phyloP scores from a whole-genome alignment of 2,113 vertebrate genomes.

The Dipodomys stephensi region DNA sequence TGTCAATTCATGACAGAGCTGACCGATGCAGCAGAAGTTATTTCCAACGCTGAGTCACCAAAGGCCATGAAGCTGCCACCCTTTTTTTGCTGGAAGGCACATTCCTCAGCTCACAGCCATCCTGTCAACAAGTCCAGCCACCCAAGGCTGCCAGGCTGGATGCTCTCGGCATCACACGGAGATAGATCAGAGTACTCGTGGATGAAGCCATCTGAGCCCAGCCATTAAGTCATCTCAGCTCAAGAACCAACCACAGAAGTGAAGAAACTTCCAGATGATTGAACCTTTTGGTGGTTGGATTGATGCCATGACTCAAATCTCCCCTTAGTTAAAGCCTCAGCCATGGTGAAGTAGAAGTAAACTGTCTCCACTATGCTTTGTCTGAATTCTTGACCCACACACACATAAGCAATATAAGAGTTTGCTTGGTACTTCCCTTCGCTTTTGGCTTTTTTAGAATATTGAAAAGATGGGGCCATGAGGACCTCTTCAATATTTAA shows the following conservation, averaged over 20 bases:
- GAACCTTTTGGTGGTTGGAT: background rate
- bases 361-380: background rate
- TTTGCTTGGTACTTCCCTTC: background rate
- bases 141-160: background rate
- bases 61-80: background rate
- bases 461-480: background rate
- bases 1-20: background rate
- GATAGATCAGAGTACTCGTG: background rate
- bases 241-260: background rate
- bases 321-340: background rate
- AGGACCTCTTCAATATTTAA: slow-evolving; percentile 44
- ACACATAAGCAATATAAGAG: background rate
- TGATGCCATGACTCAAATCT: background rate
- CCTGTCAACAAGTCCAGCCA: background rate
- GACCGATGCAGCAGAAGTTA: background rate
- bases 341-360: background rate
- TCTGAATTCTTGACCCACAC: background rate
- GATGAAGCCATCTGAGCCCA: background rate
- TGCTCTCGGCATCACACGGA: background rate
- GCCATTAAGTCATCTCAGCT: background rate
- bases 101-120: background rate
- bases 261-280: background rate
- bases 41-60: background rate
- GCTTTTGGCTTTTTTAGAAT: background rate
- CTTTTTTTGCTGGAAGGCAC: background rate